A percentile compares a stretch with the other conserved stretches of the same genome.
Conservation (phyloP, 2,888 invertebrate genomes). For the Drosophila parthenogenetica region DNA sequence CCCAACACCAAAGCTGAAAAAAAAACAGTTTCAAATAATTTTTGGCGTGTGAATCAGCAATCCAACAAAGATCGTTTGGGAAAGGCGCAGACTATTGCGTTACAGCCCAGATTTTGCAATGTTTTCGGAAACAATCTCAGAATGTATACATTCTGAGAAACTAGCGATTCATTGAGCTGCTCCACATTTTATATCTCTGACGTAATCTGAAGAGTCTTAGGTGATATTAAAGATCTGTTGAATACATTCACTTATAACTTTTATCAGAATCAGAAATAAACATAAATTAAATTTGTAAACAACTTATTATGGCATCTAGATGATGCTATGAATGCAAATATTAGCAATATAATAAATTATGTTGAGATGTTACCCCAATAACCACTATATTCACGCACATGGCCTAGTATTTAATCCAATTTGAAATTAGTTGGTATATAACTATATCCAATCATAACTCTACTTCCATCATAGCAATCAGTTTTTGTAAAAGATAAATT, state of each 20-base stretch:
- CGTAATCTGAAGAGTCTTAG: constrained; percentile 10
- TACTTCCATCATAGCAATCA: constrained; percentile 17
- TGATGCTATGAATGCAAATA: not conserved
- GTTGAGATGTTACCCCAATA: not conserved
- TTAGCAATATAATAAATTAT: not conserved
- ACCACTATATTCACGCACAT: not conserved
- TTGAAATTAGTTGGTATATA: constrained; percentile 12
- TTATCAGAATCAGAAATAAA: not conserved
- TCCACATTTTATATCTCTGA: constrained; percentile 3
- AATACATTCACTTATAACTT: not conserved
- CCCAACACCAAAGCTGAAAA: constrained; percentile 43
- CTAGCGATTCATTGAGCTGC: constrained; percentile 7
- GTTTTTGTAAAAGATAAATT: constrained; percentile 8
- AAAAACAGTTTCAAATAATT: not conserved
- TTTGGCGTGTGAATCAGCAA: constrained; percentile 39
- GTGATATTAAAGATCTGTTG: constrained; percentile 6
- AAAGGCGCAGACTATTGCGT: not conserved
- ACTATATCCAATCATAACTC: constrained; percentile 6
- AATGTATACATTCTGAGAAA: constrained; percentile 8
- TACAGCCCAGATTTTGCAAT: constrained; percentile 19
- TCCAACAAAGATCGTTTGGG: constrained; percentile 25
- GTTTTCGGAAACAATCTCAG: constrained; percentile 2
- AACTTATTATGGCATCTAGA: not conserved
- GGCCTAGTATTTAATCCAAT: constrained; percentile 13
- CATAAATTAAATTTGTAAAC: not conserved